Conservation (phyloP, 2,888 invertebrate species). For the Dryomyza anilis region DNA sequence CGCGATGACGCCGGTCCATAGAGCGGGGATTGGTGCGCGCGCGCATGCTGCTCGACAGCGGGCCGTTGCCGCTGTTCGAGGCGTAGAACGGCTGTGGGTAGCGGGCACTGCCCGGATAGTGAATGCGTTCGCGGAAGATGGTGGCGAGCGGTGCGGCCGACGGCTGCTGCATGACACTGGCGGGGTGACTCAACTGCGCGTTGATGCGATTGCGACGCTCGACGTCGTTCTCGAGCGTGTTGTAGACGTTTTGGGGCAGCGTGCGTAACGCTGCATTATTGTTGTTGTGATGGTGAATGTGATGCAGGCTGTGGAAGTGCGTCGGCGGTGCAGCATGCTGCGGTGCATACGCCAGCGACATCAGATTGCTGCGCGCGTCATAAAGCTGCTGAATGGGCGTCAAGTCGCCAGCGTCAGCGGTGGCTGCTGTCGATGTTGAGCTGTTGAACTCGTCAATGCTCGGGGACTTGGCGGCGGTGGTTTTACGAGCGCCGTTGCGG, state of each 20-base stretch:
- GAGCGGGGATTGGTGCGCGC: conserved; percentile 57
- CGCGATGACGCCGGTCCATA: conserved; percentile 54
- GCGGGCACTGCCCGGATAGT: conserved; percentile 49
- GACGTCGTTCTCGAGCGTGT: conserved; percentile 57
- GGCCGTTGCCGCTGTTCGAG: conserved; percentile 44
- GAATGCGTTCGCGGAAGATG: conserved; percentile 56
- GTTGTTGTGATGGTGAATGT: conserved; percentile 39
- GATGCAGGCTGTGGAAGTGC: conserved; percentile 41
- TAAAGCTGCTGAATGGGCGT: conserved; percentile 52
- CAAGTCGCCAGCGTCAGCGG: conserved; percentile 45
- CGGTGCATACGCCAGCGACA: conserved; percentile 51
- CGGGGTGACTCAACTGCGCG: conserved; percentile 51
- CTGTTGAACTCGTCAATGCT: conserved; percentile 46
- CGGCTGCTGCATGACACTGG: conserved; percentile 43
- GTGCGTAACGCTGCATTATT: conserved; percentile 42
- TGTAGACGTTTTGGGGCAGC: conserved; percentile 51
- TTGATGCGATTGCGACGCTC: conserved; percentile 59
- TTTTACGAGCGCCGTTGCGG: conserved; percentile 30
- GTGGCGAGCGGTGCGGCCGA: conserved; percentile 50
- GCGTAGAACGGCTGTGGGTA: conserved; percentile 49
- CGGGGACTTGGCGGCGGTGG: conserved; percentile 14
- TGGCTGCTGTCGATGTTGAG: conserved; percentile 47
- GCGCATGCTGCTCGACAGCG: conserved; percentile 48
- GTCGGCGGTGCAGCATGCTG: conserved; percentile 35
- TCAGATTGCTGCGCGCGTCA: conserved; percentile 55